Base-by-base conservation (phyloP, 2,888 invertebrate genomes). In the Andrena hattorfiana region DNA sequence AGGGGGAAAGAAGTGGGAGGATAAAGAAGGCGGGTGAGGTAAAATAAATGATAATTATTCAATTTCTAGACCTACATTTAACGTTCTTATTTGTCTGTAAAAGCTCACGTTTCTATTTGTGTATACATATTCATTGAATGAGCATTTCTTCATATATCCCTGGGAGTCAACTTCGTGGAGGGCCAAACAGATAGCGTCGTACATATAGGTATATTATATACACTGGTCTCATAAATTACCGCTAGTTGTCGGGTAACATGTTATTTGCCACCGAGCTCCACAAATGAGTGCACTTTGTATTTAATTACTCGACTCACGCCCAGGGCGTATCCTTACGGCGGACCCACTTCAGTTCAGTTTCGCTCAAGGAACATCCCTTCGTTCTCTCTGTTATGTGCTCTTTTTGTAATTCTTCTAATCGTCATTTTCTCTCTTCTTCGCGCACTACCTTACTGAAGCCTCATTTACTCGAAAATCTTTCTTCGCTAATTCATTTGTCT, bases 281-380 rank as follows among this genome's bases (percentile, higher is more conserved):
- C 92, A 93, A 93, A 93, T 93, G 93, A 92, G 92, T 92, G 92
- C 93, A 93, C 91, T 92, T 93, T 92, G 91, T 91, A 93, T 93
- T 93, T 94, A 93, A 94, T 93, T 93, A 93, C 91, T 91, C 88
- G 90, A 87, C 90, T 92, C 93, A 93, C 93, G 93, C 93, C 93
- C 93, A 91, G 92, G 92, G 92, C 91, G 92, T 90, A 91, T 90
- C 91, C 88, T 62, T 72, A 72, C 82, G 81, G 78, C 83, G 75
- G 82, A 82, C 80, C 83, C 82, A 87, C 87, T 87, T 82, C 79
- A n/a, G 71, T 28, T 64, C 80, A 30, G 74, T 69, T 68, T 75
- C 68, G 63, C 83, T 81, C 26, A 54, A 63, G 48, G 64, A 71
- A 66, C 77, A 82, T 78, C 81, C 83, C 84, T 62, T 73, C 71